phyloP scores from a whole-genome alignment of 2,797 vertebrate species.

The Argya squamiceps region DNA sequence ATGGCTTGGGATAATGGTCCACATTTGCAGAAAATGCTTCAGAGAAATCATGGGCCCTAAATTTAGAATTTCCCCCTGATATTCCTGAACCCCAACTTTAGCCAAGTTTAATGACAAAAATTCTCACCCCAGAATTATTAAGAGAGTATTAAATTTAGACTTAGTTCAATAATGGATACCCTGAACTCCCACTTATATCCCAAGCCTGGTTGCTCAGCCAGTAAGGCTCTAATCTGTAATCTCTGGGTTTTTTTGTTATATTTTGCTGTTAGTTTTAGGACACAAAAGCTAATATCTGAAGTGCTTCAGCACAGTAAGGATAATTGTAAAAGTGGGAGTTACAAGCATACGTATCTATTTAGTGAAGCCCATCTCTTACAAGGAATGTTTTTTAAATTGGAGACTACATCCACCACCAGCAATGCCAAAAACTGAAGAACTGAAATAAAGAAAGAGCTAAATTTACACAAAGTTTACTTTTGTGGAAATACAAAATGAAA shows the following conservation, averaged over 20 bases:
- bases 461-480: background rate
- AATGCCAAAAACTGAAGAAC: background rate
- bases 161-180: background rate
- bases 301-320: background rate
- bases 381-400: background rate
- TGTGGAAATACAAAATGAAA: background rate
- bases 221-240: background rate
- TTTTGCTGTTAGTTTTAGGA: background rate
- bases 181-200: background rate
- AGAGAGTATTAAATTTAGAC: background rate
- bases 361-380: background rate
- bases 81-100: background rate
- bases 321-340: background rate
- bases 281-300: background rate
- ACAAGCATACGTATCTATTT: background rate
- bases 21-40: background rate
- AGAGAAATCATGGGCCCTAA: background rate
- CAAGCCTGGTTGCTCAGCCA: background rate
- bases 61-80: background rate
- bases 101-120: background rate
- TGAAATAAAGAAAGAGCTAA: background rate
- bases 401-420: background rate
- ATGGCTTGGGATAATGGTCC: background rate
- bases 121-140: background rate
- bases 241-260: background rate